A percentile compares a stretch with the other conserved stretches of the same genome.
These are phyloP conservation scores for Psittacus erithacus DNA, from an alignment of 2,113 vertebrate species.

Conservation along the genomic window DNA sequence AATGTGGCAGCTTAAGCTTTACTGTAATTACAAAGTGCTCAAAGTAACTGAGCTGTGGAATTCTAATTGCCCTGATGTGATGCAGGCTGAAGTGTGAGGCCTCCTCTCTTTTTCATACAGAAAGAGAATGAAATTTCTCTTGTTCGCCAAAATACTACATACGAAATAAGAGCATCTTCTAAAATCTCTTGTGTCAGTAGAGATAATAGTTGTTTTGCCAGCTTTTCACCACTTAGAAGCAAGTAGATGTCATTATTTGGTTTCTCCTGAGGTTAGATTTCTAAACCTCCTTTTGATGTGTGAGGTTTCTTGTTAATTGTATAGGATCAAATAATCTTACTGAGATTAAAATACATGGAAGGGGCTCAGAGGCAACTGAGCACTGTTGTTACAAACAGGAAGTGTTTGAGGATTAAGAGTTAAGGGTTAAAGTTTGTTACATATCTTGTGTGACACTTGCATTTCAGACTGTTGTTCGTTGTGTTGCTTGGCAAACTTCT, in stretches of 20 bases:
- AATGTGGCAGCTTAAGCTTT: not conserved
- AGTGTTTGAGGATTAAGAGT: not conserved
- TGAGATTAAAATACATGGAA: not conserved
- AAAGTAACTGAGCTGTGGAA: not conserved
- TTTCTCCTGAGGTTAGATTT: not conserved
- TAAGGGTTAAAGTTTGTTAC: not conserved
- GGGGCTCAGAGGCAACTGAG: not conserved
- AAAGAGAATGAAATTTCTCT: not conserved
- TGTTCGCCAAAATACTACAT: not conserved
- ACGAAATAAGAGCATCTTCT: not conserved
- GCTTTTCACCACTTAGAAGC: not conserved
- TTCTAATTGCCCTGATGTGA: not conserved
- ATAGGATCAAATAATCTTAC: not conserved
- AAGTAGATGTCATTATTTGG: not conserved
- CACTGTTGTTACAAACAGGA: not conserved
- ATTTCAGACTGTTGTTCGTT: not conserved
- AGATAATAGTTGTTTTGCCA: not conserved
- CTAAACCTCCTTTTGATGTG: not conserved
- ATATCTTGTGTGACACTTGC: not conserved
- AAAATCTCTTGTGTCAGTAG: not conserved
- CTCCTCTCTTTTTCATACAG: not conserved
- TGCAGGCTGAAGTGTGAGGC: not conserved
- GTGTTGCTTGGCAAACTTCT: not conserved
- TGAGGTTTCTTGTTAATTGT: not conserved
- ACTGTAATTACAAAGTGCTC: not conserved